These are phyloP conservation scores for Thunnus maccoyii DNA, from an alignment of 2,113 vertebrate species.

Conservation along the genomic window DNA sequence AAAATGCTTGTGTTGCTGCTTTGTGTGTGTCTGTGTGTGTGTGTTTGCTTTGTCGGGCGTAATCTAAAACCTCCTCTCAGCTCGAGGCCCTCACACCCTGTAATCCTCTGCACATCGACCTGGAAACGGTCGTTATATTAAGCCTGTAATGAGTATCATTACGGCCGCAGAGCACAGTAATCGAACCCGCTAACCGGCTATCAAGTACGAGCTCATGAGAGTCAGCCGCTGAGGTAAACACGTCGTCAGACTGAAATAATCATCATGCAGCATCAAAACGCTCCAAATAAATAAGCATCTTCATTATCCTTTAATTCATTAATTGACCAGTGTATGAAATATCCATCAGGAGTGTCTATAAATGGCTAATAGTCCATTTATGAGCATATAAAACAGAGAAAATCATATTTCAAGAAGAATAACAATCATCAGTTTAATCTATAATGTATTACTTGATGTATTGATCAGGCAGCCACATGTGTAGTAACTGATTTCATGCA, in stretches of 20 bases:
- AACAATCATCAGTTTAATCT: too few relatives aligned
- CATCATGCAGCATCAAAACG: too few relatives aligned
- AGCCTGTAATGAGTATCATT: slow-evolving; percentile 46
- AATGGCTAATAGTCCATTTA: too few relatives aligned
- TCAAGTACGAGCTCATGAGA: slow-evolving; percentile 1
- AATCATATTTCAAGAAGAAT: too few relatives aligned
- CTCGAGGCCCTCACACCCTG: slow-evolving; percentile 21
- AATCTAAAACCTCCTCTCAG: neutral
- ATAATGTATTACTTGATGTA: too few relatives aligned
- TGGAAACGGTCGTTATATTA: slow-evolving; percentile 52
- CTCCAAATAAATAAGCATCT: too few relatives aligned
- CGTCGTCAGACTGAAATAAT: neutral
- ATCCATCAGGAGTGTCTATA: too few relatives aligned
- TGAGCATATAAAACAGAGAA: too few relatives aligned
- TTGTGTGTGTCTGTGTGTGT: neutral
- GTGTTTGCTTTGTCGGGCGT: neutral
- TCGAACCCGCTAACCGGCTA: slow-evolving; percentile 27
- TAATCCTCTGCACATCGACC: slow-evolving; percentile 31
- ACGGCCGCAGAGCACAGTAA: slow-evolving; percentile 14
- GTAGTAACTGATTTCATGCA: too few relatives aligned
- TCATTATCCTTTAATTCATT: too few relatives aligned
- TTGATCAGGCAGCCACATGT: too few relatives aligned
- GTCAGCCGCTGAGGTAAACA: neutral
- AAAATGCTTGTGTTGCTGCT: neutral
- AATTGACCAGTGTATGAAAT: too few relatives aligned